Percentiles rank a stretch among this genome's conserved stretches.
Conservation (phyloP, 2,888 invertebrate genomes). For the Ectemnius lituratus region DNA sequence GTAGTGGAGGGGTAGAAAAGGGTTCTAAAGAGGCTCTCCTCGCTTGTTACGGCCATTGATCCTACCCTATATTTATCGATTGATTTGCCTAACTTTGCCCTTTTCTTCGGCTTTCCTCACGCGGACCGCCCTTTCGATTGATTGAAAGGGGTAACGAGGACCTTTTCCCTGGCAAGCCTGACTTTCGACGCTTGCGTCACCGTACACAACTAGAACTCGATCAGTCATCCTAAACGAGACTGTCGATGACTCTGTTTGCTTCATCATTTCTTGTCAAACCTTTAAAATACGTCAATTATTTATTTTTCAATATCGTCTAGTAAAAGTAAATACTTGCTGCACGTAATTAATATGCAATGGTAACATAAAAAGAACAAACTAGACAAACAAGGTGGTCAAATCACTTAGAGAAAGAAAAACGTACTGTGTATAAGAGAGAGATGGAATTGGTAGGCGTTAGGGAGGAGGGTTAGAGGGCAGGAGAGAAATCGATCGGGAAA, state of each 20-base stretch:
- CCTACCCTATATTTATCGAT: conserved; percentile 56
- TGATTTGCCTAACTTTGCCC: conserved; percentile 50
- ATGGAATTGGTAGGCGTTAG: not conserved
- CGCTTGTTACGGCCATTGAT: conserved; percentile 38
- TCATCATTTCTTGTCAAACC: too few relatives aligned
- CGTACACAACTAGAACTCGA: not conserved
- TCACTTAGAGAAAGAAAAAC: too few relatives aligned
- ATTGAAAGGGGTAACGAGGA: conserved; percentile 34
- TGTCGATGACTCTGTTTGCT: too few relatives aligned
- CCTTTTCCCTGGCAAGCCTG: conserved; percentile 29
- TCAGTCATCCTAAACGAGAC: too few relatives aligned
- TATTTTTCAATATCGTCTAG: too few relatives aligned
- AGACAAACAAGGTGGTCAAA: too few relatives aligned
- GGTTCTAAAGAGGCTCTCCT: conserved; percentile 42
- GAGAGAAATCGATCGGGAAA: conserved; percentile 50
- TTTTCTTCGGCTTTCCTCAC: conserved; percentile 36
- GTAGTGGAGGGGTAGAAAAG: conserved; percentile 38
- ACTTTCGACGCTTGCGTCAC: conserved; percentile 9
- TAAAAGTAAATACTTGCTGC: too few relatives aligned
- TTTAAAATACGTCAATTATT: too few relatives aligned
- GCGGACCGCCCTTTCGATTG: conserved; percentile 15
- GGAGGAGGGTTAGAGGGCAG: not conserved
- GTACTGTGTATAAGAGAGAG: too few relatives aligned
- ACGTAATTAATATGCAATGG: too few relatives aligned
- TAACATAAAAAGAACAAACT: too few relatives aligned